phyloP scores from a whole-genome alignment of 2,113 vertebrate genomes.

The Brachionichthys hirsutus region DNA sequence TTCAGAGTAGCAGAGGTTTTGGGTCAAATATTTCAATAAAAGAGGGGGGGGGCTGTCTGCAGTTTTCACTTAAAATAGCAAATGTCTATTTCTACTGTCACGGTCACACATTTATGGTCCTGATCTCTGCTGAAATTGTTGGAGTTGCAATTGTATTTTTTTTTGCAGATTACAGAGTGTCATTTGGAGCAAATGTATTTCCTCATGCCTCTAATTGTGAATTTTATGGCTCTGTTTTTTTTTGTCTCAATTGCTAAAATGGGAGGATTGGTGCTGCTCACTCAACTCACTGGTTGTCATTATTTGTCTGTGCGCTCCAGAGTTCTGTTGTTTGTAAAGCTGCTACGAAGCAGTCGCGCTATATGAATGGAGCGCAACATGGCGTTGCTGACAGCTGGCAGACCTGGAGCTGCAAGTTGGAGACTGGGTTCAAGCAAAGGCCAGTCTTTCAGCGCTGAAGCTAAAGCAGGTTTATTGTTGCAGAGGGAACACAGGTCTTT shows the following conservation, averaged over 20 bases:
- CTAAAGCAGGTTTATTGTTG: conserved; percentile 3
- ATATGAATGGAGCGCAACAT: conserved; percentile 10
- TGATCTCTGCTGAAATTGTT: not conserved
- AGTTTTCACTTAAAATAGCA: conserved; percentile 2
- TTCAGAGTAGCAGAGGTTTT: too few relatives aligned
- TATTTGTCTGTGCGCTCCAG: conserved; percentile 21
- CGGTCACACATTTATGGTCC: not conserved
- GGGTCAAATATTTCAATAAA: too few relatives aligned
- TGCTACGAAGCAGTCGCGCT: conserved; percentile 13
- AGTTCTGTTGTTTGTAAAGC: conserved; percentile 18
- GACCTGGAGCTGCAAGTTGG: conserved; percentile 23
- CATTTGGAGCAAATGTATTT: conserved; percentile 21
- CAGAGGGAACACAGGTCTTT: not conserved
- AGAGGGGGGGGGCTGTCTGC: not conserved
- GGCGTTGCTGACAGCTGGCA: conserved; percentile 22
- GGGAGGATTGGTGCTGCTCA: conserved; percentile 5
- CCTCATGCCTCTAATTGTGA: conserved; percentile 11
- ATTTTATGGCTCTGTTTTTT: conserved; percentile 24
- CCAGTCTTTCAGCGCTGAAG: conserved; percentile 8
- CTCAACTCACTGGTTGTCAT: not conserved
- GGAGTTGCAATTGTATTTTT: conserved; percentile 6
- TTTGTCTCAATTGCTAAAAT: conserved; percentile 11
- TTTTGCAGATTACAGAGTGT: conserved; percentile 10
- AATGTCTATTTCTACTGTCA: conserved; percentile 18
- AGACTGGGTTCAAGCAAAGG: conserved; percentile 15